phyloP scores from a whole-genome alignment of 2,888 invertebrate genomes.

The Lasioglossum vierecki region DNA sequence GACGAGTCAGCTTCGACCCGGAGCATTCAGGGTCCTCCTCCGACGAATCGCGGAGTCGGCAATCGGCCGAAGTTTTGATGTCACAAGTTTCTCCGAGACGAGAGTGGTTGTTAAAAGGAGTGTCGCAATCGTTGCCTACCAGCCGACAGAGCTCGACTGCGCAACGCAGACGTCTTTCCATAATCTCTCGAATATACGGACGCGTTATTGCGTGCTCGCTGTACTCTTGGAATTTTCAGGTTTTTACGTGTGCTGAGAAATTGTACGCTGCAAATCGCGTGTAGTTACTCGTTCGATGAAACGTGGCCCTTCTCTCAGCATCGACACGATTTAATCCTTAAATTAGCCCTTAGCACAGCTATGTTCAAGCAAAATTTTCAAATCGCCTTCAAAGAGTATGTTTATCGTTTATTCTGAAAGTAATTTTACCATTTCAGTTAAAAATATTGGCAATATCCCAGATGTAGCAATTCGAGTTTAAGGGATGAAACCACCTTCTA shows the following conservation, averaged over 20 bases:
- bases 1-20: constrained; percentile 14
- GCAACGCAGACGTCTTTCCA: constrained; percentile 73
- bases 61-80: constrained; percentile 68
- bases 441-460: too few species aligned
- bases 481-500: too few species aligned
- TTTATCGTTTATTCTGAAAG: too few species aligned
- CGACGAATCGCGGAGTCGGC: constrained; percentile 58
- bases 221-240: constrained; percentile 66
- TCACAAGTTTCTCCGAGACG: constrained; percentile 71
- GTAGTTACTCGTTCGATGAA: not conserved
- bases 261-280: not conserved
- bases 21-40: constrained; percentile 13
- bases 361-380: too few species aligned
- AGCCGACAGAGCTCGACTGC: constrained; percentile 64
- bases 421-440: too few species aligned
- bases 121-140: constrained; percentile 68
- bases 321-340: too few species aligned
- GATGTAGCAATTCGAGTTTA: too few species aligned
- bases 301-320: too few species aligned
- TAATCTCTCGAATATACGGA: constrained; percentile 65
- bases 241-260: constrained; percentile 18
- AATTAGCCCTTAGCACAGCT: too few species aligned
- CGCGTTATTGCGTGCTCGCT: constrained; percentile 46
- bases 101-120: constrained; percentile 71
- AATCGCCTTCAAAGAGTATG: too few species aligned